Percentiles rank a stretch among this genome's conserved stretches.
Conservation (phyloP, 2,113 vertebrate genomes). For the Hystrix brachyura region DNA sequence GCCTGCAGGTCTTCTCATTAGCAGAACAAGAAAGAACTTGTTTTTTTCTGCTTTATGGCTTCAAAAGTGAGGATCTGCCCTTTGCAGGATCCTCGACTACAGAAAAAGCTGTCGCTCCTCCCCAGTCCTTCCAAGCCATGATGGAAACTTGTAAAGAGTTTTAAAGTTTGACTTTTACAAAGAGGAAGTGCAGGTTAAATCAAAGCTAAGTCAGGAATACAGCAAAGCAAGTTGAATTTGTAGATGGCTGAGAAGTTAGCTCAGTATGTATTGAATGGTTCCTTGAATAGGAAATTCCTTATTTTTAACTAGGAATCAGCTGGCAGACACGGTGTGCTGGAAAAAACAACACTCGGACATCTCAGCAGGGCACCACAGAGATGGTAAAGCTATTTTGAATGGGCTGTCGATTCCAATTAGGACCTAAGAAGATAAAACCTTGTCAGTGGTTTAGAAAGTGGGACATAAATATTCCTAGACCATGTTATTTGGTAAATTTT, state of each 20-base stretch:
- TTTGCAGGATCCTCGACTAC: neutral
- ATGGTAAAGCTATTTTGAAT: neutral
- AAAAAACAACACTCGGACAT: neutral
- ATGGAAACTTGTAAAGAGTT: neutral
- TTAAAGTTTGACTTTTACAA: neutral
- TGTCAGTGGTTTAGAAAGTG: conserved; percentile 32
- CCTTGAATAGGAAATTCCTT: neutral
- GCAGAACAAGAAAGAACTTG: neutral
- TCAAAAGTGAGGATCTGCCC: conserved; percentile 29
- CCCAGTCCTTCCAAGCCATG: neutral
- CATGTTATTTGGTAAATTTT: conserved; percentile 24
- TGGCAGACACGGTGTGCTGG: neutral
- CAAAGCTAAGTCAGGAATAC: neutral
- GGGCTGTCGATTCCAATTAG: conserved; percentile 18
- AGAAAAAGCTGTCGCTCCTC: neutral
- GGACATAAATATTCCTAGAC: neutral
- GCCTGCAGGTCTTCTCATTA: conserved; percentile 35
- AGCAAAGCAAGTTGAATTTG: neutral
- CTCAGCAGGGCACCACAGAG: neutral
- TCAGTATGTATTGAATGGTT: conserved; percentile 8
- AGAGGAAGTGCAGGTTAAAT: neutral
- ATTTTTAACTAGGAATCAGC: conserved; percentile 19
- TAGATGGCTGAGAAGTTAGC: conserved; percentile 2
- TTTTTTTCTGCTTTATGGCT: conserved; percentile 39
- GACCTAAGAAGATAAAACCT: conserved; percentile 26